Evolutionary conservation across 2,888 invertebrate genomes (phyloP), one percentile per base, ranked within the genome.

Genomic region (Omphaloscelis lunosa): DNA sequence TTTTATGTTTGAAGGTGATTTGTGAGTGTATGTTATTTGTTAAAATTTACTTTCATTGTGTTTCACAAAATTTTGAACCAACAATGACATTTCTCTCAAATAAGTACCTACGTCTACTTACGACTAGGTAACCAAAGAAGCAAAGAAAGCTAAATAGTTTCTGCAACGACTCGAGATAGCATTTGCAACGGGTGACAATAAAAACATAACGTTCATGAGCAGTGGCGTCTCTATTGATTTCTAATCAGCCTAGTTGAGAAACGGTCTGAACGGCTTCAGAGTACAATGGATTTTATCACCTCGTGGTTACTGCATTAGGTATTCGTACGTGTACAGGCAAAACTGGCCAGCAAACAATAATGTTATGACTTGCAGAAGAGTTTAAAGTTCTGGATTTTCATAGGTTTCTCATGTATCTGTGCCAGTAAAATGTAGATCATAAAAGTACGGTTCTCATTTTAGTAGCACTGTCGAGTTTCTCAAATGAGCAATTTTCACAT

Each of bases 171-270:
- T 59, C 61, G 75, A 82, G 79, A 76, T 83, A 77, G 61, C 79
- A 72, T 81, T 79, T 82, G 74, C 86, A 72, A 79, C 82, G 88
- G 89, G 88, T 80, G 86, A 84, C 78, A 86, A 88, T 87, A 88
- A 88, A 84, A 84, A 86, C 75, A 82, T 74, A 78, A 70, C 56
- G 70, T 70, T 61, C 67, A 84, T 80, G 78, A 85, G 75, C 74
- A 68, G 67, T 78, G 72, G 62, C 75, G 73, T 82, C 76, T 81
- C 77, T 87, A 88, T 88, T 87, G 89, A 87, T 89, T 88, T 85
- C 86, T 87, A 82, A 89, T 88, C 86, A 87, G 85, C 86, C 82
- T 83, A 74, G 71, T 77, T 75, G 75, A 78, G 77, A 76, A 77
- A 78, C 72, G 70, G 63, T 72, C 59, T 75, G 59, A 75, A 78